Conservation (phyloP, 2,888 invertebrate genomes). For the Anthrax anthrax region DNA sequence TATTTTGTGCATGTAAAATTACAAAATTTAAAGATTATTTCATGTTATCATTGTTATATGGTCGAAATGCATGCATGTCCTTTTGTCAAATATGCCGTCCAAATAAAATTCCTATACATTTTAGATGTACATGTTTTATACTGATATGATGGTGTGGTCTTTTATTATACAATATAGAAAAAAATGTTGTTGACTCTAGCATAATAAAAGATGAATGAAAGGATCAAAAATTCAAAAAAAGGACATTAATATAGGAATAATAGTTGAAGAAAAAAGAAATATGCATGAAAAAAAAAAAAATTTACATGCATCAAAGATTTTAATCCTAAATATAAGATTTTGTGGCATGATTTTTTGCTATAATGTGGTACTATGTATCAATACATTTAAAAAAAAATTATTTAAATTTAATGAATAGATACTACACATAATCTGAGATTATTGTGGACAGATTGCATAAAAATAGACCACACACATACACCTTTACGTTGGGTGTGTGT, state of each 20-base stretch:
- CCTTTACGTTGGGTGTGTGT: too few species aligned
- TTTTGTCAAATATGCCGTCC: neutral
- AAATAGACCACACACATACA: too few species aligned
- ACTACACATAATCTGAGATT: too few species aligned
- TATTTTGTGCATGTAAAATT: constrained; percentile 1
- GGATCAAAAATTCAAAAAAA: neutral
- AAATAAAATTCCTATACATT: neutral
- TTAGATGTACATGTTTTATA: too few species aligned
- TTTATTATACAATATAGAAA: neutral
- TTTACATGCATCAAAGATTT: constrained; percentile 6
- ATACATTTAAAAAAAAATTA: too few species aligned
- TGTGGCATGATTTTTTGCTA: constrained; percentile 6
- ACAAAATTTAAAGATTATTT: constrained; percentile 1
- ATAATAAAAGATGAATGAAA: neutral
- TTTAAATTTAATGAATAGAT: too few species aligned
- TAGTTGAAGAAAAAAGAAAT: neutral
- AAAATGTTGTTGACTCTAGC: neutral
- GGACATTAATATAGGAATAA: neutral
- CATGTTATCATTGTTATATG: too few species aligned
- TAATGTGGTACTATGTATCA: too few species aligned
- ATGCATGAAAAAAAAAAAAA: neutral
- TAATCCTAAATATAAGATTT: constrained; percentile 3
- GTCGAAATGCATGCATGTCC: neutral
- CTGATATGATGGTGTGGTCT: neutral
- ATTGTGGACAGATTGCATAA: too few species aligned